phyloP scores from a whole-genome alignment of 2,888 invertebrate species.

The Amphipoea oculea region DNA sequence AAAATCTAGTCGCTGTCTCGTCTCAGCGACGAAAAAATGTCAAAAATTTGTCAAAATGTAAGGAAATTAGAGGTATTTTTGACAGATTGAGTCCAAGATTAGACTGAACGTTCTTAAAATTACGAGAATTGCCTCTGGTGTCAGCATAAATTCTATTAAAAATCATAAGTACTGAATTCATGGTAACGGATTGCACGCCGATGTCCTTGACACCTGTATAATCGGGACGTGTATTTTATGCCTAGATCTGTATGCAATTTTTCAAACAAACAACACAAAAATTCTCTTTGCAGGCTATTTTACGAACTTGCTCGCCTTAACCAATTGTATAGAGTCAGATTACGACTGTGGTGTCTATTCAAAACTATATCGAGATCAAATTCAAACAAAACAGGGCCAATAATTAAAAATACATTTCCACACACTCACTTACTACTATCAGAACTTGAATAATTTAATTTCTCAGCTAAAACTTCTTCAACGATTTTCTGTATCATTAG shows the following conservation, averaged over 20 bases:
- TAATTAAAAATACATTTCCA: conserved; percentile 16
- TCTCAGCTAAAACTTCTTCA: conserved; percentile 86
- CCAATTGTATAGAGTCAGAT: conserved; percentile 7
- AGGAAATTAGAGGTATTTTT: too few species aligned
- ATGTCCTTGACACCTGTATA: neutral
- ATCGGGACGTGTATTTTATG: neutral
- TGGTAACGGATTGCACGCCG: neutral
- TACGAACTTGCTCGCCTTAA: neutral
- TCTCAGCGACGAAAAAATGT: too few species aligned
- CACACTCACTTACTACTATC: conserved; percentile 67
- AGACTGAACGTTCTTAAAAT: too few species aligned
- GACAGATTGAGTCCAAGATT: too few species aligned
- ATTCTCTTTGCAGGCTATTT: neutral
- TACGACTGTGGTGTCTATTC: conserved; percentile 7
- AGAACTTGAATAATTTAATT: conserved; percentile 81
- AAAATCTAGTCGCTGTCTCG: too few species aligned
- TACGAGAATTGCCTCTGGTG: too few species aligned
- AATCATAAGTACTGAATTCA: neutral
- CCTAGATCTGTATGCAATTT: neutral
- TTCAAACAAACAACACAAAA: neutral
- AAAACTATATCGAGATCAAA: conserved; percentile 59
- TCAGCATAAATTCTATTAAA: too few species aligned
- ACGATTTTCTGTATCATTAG: conserved; percentile 87
- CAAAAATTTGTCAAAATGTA: too few species aligned
- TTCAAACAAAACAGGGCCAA: conserved; percentile 49